Evolutionary conservation across 2,113 vertebrate genomes (phyloP).

Genomic region (Xyliphius kryptos): DNA sequence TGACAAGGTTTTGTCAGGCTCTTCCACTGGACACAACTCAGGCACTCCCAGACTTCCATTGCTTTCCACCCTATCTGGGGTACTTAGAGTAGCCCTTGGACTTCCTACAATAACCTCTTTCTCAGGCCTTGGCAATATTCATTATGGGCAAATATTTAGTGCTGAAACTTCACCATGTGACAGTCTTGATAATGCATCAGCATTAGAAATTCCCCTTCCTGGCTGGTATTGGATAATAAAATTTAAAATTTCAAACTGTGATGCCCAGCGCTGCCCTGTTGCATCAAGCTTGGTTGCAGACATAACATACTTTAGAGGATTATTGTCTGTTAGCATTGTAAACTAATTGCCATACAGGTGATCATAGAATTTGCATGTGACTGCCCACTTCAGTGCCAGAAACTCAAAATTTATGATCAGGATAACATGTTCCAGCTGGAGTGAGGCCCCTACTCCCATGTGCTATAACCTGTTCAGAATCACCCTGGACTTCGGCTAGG

Average conservation of each 20-base stretch:
- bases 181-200: conserved; percentile 19
- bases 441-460: background rate
- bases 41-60: too few species aligned
- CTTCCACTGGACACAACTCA: background rate
- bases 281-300: background rate
- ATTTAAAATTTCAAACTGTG: conserved; percentile 19
- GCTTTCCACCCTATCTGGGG: too few species aligned
- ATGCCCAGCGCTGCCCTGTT: conserved; percentile 11
- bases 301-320: background rate
- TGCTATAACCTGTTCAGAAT: background rate
- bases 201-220: conserved; percentile 20
- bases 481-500: background rate
- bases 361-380: conserved; percentile 10
- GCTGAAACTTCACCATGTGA: background rate
- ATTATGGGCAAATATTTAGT: background rate
- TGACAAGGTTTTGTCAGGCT: background rate
- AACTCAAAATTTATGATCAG: conserved; percentile 4
- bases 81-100: too few species aligned
- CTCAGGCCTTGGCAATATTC: too few species aligned
- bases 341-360: conserved; percentile 7
- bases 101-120: background rate
- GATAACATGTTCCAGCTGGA: conserved; percentile 2
- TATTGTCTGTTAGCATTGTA: background rate
- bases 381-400: conserved; percentile 7
- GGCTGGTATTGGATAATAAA: conserved; percentile 33